phyloP scores from a whole-genome alignment of 2,888 invertebrate species.

The Hermaeophaga mercurialis region DNA sequence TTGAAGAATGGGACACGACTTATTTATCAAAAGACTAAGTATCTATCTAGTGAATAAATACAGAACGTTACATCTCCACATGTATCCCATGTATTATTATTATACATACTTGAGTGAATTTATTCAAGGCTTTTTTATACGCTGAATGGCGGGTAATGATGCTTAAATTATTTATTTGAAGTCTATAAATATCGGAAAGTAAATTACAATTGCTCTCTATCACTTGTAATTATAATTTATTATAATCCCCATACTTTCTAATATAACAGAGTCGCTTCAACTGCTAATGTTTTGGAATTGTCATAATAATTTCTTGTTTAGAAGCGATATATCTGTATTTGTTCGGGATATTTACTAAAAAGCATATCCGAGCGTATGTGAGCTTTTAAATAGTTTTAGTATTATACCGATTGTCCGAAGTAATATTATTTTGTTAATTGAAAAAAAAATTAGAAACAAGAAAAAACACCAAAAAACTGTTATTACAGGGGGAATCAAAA shows the following conservation, averaged over 20 bases:
- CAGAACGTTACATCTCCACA: background rate
- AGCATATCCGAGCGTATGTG: too few species aligned
- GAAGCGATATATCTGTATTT: conserved; percentile 3
- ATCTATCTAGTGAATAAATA: too few species aligned
- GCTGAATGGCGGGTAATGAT: conserved; percentile 13
- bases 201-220: conserved; percentile 16
- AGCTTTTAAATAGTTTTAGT: too few species aligned
- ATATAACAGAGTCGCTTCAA: conserved; percentile 3
- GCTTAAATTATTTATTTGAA: conserved; percentile 15
- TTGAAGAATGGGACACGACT: too few species aligned
- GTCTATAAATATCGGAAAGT: conserved; percentile 12
- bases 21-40: too few species aligned
- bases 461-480: too few species aligned
- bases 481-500: too few species aligned
- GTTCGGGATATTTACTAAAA: too few species aligned
- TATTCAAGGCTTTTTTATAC: background rate
- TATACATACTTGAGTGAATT: conserved; percentile 5
- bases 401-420: too few species aligned
- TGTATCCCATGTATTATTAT: background rate
- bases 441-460: too few species aligned
- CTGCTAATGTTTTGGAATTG: background rate
- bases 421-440: too few species aligned
- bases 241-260: conserved; percentile 6
- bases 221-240: conserved; percentile 15
- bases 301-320: conserved; percentile 1